Evolutionary conservation across 2,797 vertebrate species (phyloP), one percentile per base, ranked within the genome.

Genomic region (Aselliscus stoliczkanus): DNA sequence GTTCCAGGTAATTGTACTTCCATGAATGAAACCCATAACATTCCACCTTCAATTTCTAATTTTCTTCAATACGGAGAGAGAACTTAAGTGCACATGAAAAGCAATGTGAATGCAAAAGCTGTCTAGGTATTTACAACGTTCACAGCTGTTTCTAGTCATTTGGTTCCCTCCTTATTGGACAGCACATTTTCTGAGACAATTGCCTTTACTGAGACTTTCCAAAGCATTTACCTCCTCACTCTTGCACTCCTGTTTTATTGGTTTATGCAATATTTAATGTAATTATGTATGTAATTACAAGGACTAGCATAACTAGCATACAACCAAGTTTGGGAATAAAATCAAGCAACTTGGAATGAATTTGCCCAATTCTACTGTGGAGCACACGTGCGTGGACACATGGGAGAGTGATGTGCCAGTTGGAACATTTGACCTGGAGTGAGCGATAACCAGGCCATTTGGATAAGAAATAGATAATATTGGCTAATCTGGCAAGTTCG

Each of bases 391-490:
- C 1, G 0, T 15, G 52, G 54, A 44, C 17, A 1, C 15, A 0
- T 27, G 4, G 7, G 2, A 11, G 20, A 29, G 14, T 7, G 7
- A 2, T 0, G 17, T 42, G 1, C 9, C 34, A 0, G 14, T 31
- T 2, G 67, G n/a, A 39, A 42, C 34, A 0, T 0, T 0, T 29
- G 54, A n/a, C 37, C 60, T 2, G 10, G 13, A 0, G 6, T 12
- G 58, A 34, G 21, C 1, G 3, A 34, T 17, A 15, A 1, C n/a
- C 44, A 50, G 67, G 65, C 37, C 8, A 4, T 12, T 50, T 50
- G 37, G 60, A 73, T 80, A 56, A 50, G 73, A 83, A 39, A 29
- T 0, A 10, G 60, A 7, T 11, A 3, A 15, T 11, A 1, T 5
- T 37, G 94, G 42, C 29, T 21, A 23, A 13, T 21, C n/a, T 27